Evolutionary conservation across 2,797 vertebrate species (phyloP).

Genomic region (Pogoniulus pusillus): DNA sequence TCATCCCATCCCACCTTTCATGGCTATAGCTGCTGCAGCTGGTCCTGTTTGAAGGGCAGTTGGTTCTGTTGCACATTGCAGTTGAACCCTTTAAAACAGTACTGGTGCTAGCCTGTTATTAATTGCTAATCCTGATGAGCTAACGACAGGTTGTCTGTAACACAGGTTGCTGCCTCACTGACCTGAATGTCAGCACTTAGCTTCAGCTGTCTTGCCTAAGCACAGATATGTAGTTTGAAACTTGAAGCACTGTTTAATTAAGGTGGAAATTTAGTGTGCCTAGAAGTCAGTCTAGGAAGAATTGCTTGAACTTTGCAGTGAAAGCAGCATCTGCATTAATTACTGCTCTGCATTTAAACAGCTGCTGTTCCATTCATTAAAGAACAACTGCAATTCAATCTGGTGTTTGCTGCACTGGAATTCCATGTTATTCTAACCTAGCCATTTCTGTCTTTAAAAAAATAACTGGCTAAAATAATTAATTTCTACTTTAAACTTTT

Average conservation of each 20-base stretch:
- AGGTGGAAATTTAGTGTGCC: background rate
- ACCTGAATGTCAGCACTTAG: background rate
- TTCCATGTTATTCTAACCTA: background rate
- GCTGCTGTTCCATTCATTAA: background rate
- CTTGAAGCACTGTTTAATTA: background rate
- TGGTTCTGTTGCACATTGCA: background rate
- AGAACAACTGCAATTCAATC: background rate
- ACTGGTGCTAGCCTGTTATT: background rate
- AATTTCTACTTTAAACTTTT: background rate
- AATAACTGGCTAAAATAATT: background rate
- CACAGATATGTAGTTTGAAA: background rate
- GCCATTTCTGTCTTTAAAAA: background rate
- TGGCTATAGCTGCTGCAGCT: background rate
- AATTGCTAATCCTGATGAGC: background rate
- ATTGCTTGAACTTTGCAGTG: background rate
- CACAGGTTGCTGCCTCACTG: background rate
- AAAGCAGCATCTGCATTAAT: conserved; percentile 1
- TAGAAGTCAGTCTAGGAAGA: background rate
- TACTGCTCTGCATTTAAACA: background rate
- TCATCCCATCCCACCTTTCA: fast-evolving
- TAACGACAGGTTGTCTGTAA: background rate
- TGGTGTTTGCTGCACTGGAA: background rate
- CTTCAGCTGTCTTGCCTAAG: background rate
- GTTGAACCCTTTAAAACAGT: background rate
- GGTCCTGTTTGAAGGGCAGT: background rate